Percentiles rank a stretch among this genome's conserved stretches.
These are phyloP conservation scores for Drosophila nr. perissopoda DNA, from an alignment of 2,888 invertebrate species.

Conservation along the genomic window DNA sequence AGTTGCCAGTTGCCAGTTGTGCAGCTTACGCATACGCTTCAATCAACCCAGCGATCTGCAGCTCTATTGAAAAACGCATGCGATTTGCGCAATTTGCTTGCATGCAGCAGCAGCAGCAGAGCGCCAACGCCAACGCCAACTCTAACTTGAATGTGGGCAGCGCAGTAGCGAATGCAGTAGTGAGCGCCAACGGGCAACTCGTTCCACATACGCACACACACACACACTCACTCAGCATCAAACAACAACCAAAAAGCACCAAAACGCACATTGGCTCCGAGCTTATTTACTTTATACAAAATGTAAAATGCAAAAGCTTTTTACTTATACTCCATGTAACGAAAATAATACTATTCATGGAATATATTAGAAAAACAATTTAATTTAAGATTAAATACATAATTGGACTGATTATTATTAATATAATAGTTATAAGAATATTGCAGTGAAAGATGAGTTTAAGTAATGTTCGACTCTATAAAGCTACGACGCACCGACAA, in stretches of 20 bases:
- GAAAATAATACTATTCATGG: not conserved
- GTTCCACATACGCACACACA: slow-evolving; percentile 56
- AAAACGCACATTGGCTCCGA: slow-evolving; percentile 40
- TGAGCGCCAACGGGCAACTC: slow-evolving; percentile 57
- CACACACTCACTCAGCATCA: slow-evolving; percentile 41
- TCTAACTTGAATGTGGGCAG: slow-evolving; percentile 46
- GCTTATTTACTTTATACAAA: slow-evolving; percentile 4
- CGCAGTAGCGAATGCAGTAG: slow-evolving; percentile 26
- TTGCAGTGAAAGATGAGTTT: no score
- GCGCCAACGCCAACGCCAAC: slow-evolving; percentile 6
- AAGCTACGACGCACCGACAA: no score
- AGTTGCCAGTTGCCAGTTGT: slow-evolving; percentile 1
- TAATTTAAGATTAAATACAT: not conserved
- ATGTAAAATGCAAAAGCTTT: not conserved
- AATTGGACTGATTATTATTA: no score
- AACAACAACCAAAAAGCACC: slow-evolving; percentile 25
- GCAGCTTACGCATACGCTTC: slow-evolving; percentile 43
- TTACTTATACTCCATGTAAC: not conserved
- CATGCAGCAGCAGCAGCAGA: slow-evolving; percentile 21
- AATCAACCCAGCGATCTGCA: slow-evolving; percentile 54
- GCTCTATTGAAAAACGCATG: slow-evolving; percentile 46
- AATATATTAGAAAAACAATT: not conserved
- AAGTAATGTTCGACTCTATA: no score
- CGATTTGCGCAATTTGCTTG: slow-evolving; percentile 64
- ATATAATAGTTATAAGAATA: no score